A percentile compares a stretch with the other conserved stretches of the same genome.
Evolutionary conservation across 2,888 invertebrate species (phyloP).

Genomic region (Idaea straminata): DNA sequence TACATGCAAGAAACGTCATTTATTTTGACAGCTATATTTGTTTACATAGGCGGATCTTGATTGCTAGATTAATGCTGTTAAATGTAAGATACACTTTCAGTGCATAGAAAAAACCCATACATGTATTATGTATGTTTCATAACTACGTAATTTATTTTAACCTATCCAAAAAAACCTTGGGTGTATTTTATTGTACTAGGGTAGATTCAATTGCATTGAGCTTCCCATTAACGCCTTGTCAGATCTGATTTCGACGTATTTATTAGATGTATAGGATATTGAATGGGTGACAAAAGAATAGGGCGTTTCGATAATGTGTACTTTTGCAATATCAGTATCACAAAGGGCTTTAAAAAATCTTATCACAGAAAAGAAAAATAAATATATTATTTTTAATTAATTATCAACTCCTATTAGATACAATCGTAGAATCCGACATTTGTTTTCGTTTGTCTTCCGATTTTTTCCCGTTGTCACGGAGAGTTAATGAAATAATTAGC

Average conservation of each 20-base stretch:
- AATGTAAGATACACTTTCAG: too few relatives aligned
- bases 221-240: conserved; percentile 79
- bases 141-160: too few relatives aligned
- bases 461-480: conserved; percentile 74
- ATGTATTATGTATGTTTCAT: too few relatives aligned
- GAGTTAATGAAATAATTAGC: conserved; percentile 80
- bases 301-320: not conserved
- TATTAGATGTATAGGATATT: conserved; percentile 69
- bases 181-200: conserved; percentile 51
- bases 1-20: too few relatives aligned
- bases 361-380: not conserved
- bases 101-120: too few relatives aligned
- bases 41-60: too few relatives aligned
- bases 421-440: conserved; percentile 37
- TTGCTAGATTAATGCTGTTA: too few relatives aligned
- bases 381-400: conserved; percentile 4
- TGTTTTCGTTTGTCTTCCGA: conserved; percentile 66
- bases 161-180: conserved; percentile 58
- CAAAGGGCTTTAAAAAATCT: not conserved
- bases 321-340: not conserved
- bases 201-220: conserved; percentile 79
- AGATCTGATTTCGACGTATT: conserved; percentile 76
- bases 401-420: conserved; percentile 26
- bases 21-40: too few relatives aligned
- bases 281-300: conserved; percentile 10